Evolutionary conservation across 2,888 invertebrate species (phyloP), one percentile per base, ranked within the genome.

Genomic region (Microctonus aethiopoides): DNA sequence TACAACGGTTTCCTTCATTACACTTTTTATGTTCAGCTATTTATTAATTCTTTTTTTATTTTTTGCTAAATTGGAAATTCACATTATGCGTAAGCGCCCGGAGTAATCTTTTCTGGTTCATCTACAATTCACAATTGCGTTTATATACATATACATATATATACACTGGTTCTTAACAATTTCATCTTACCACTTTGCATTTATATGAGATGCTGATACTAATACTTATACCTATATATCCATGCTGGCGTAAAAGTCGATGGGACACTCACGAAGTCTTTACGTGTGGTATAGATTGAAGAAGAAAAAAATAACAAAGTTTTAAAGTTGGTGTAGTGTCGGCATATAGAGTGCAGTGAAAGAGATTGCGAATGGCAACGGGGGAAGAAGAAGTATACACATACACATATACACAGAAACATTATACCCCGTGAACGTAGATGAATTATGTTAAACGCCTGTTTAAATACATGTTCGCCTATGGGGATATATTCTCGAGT

Each of bases 381-480:
- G 10, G 46, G 39, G 57, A 41, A 39, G 54, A 64, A 65, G 67
- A 62, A 52, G 57, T 41, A 56, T 67, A 29, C 60, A 62, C 57
- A 63, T 61, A 64, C 57, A 62, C 52, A 62, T 59, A 73, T 56
- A 68, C 66, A n/a, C n/a, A n/a, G n/a, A n/a, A n/a, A n/a, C n/a
- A n/a, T n/a, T n/a, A n/a, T n/a, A n/a, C n/a, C 72, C 67, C 63
- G 29, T 57, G 63, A 67, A 78, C 79, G 81, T 81, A 79, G 81
- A 84, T 84, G 84, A 84, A 84, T 83, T 83, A 84, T 84, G 83
- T 83, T 84, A 81, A 85, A 84, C 80, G 84, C 81, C 82, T 83
- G 82, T 82, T 84, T 84, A 84, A 85, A 83, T 84, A 84, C 81
- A 81, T 84, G 82, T 84, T 81, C 78, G 80, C 81, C 80, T 80